Base-by-base conservation (phyloP, 2,113 vertebrate genomes). In the Oophaga pumilio region DNA sequence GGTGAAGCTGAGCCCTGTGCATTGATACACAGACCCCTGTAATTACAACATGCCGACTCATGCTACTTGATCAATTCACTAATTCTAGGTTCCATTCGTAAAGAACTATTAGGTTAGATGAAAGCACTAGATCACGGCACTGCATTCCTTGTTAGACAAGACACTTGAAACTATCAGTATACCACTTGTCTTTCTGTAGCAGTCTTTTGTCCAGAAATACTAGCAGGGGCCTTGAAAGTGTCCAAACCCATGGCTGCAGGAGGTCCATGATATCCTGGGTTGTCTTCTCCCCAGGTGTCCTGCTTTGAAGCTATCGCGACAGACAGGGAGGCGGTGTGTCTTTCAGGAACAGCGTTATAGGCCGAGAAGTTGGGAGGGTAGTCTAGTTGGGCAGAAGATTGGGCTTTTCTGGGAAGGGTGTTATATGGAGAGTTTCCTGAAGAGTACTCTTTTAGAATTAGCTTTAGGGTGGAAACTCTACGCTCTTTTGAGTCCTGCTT, bases 391-490 rank as follows among this genome's bases (percentile, higher is more conserved):
- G 92, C 90, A 89, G 84, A 66, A 85, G 90, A 73, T 78, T 90
- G 52, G 88, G 90, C 83, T 85, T 92, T 89, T 85, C 92, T 89
- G 28, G 84, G 91, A 64, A 74, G 28, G 89, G 89, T 49, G 78
- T 82, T 88, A 90, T 83, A 88, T 43, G 60, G 89, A 85, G 76
- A 8, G 66, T 85, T 89, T 74, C 78, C 89, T 0, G 49, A 87
- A 69, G 85, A 57, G 8, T 92, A 88, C 81, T 93, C 94, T 68
- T 94, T 92, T 88, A 91, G 93, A 87, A 95, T 96, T 91, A 99
- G 92, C 92, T 95, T 97, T 89, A 97, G 88, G 64, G 97, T 94
- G 20, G 97, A 97, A 82, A 97, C 91, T 90, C 94, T 97, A 85
- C 95, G 95, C 87, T 95, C 95, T 76, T 94, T 95, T 87, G 93